A percentile compares a stretch with the other conserved stretches of the same genome.
phyloP scores from a whole-genome alignment of 2,797 vertebrate genomes.

The Australoheros facetus region DNA sequence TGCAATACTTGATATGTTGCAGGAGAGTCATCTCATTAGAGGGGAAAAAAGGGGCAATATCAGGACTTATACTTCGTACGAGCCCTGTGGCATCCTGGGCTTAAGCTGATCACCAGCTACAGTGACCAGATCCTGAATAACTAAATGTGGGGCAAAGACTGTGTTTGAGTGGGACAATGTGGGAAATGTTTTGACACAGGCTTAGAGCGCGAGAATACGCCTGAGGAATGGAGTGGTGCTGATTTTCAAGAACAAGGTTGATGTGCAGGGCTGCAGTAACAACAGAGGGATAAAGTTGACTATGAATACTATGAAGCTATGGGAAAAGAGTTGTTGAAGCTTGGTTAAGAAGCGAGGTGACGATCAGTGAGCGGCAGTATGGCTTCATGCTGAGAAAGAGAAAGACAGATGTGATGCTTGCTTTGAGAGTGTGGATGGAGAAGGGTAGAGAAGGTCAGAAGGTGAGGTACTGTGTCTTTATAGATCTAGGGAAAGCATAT shows the following conservation, averaged over 20 bases:
- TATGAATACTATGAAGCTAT: background rate
- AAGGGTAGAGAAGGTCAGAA: background rate
- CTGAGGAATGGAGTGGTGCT: background rate
- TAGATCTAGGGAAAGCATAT: background rate
- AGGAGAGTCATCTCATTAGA: background rate
- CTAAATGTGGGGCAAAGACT: background rate
- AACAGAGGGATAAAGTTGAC: background rate
- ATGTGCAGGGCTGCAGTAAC: background rate
- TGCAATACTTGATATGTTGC: background rate
- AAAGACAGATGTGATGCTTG: background rate
- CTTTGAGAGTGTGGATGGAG: background rate
- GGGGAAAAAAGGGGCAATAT: background rate
- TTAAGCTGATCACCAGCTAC: no score
- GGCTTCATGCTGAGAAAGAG: background rate
- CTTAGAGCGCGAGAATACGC: background rate
- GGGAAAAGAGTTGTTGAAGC: background rate
- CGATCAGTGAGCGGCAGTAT: background rate
- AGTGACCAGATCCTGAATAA: no score
- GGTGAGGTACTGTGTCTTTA: background rate
- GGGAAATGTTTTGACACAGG: background rate
- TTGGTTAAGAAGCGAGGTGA: background rate
- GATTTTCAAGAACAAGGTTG: background rate
- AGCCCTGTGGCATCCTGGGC: background rate
- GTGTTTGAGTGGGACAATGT: background rate
- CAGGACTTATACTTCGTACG: background rate